Evolutionary conservation across 2,797 vertebrate species (phyloP).

Genomic region (Kryptolebias ocellatus): DNA sequence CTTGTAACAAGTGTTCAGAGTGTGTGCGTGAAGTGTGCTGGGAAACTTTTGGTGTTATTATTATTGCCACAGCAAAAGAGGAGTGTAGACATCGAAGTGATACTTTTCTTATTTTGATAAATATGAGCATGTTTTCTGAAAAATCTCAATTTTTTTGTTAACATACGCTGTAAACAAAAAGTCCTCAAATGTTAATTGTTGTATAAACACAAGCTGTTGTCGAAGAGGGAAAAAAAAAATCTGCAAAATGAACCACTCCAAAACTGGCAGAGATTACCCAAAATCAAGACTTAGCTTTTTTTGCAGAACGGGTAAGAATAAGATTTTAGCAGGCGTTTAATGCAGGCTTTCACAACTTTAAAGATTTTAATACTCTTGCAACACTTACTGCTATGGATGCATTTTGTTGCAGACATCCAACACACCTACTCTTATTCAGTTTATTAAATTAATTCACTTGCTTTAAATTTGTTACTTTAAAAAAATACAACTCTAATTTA

Average conservation of each 20-base stretch:
- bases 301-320: conserved; percentile 8
- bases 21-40: conserved; percentile 9
- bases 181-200: conserved; percentile 21
- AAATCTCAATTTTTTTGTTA: neutral
- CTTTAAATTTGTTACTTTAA: neutral
- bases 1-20: conserved; percentile 40
- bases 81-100: neutral
- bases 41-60: neutral
- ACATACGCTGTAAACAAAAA: conserved; percentile 8
- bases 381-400: neutral
- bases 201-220: conserved; percentile 20
- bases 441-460: neutral
- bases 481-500: neutral
- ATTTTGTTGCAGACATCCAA: conserved; percentile 5
- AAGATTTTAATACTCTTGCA: neutral
- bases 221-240: neutral
- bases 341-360: neutral
- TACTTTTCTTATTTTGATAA: neutral
- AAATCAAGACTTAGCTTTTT: conserved; percentile 1
- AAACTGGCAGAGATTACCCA: conserved; percentile 1
- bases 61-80: neutral
- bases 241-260: neutral
- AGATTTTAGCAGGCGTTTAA: neutral
- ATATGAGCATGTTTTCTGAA: conserved; percentile 7
- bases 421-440: neutral